Conservation (phyloP, 1,140 invertebrate genomes). For the Drosophila biarmipes region DNA sequence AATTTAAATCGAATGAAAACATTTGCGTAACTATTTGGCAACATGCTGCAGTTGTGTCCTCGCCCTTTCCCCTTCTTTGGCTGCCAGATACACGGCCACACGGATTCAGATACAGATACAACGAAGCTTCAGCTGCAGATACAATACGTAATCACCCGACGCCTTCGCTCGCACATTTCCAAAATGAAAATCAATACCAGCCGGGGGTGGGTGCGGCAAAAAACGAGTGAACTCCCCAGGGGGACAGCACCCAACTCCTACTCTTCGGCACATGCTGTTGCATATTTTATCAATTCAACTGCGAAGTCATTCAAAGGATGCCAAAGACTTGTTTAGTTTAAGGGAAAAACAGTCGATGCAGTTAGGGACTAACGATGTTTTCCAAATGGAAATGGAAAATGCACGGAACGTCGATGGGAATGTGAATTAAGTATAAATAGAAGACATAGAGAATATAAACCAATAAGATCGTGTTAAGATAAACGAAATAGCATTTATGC, state of each 20-base stretch:
- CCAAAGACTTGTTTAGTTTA: conserved; percentile 23
- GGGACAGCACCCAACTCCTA: conserved; percentile 3
- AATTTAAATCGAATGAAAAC: conserved; percentile 71
- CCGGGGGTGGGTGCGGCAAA: background rate
- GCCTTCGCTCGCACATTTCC: conserved; percentile 52
- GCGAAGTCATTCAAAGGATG: conserved; percentile 39
- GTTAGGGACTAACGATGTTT: conserved; percentile 9
- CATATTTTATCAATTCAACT: conserved; percentile 55
- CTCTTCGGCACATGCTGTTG: conserved; percentile 36
- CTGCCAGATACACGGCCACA: conserved; percentile 8
- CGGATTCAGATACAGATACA: conserved; percentile 14
- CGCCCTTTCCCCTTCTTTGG: conserved; percentile 17
- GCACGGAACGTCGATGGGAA: background rate
- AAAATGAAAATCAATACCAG: conserved; percentile 69
- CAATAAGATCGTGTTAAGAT: too few species aligned
- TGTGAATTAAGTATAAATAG: background rate
- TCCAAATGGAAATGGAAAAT: background rate
- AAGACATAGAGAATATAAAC: background rate
- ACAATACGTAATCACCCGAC: conserved; percentile 66
- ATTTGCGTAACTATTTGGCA: conserved; percentile 76
- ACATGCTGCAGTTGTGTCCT: conserved; percentile 30
- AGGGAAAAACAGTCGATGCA: conserved; percentile 3
- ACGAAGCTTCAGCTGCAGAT: conserved; percentile 27
- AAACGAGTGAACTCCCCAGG: conserved; percentile 7
- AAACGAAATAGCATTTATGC: too few species aligned